These are phyloP conservation scores for Hydropsyche betteni DNA, from an alignment of 2,888 invertebrate genomes.

Conservation along the genomic window DNA sequence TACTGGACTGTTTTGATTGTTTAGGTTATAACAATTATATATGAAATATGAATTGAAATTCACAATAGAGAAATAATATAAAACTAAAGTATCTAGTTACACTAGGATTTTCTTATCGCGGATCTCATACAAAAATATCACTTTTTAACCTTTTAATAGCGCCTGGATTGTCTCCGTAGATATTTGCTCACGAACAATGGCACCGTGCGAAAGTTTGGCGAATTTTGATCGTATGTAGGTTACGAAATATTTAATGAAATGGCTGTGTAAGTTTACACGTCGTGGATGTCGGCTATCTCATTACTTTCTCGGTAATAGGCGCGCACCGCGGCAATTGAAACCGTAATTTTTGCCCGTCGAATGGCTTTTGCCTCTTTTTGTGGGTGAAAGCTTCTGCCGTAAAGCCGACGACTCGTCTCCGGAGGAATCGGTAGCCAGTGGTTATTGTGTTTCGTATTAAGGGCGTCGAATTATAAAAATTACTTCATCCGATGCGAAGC, in stretches of 20 bases:
- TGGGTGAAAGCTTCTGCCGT: constrained; percentile 45
- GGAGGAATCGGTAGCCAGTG: background rate
- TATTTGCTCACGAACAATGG: no score
- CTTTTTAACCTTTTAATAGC: no score
- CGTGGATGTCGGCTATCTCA: constrained; percentile 38
- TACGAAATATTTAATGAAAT: constrained; percentile 38
- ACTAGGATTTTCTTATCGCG: no score
- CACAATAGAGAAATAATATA: no score
- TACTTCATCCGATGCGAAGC: constrained; percentile 10
- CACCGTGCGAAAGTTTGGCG: constrained; percentile 21
- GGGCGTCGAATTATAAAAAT: constrained; percentile 35
- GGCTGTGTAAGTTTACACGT: constrained; percentile 32
- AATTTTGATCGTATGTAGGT: constrained; percentile 22
- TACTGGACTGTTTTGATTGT: no score
- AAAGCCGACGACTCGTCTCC: background rate
- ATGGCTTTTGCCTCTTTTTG: constrained; percentile 38
- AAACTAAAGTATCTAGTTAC: no score
- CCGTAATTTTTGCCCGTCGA: constrained; percentile 44
- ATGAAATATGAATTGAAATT: no score
- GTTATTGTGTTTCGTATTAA: constrained; percentile 35
- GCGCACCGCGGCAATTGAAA: constrained; percentile 43
- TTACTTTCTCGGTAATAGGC: constrained; percentile 47
- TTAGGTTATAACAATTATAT: no score
- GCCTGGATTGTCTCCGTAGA: no score
- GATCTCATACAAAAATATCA: no score